Percentiles rank a stretch among this genome's conserved stretches.
Evolutionary conservation across 1,140 invertebrate genomes (phyloP).

Genomic region (Drosophila dunni): DNA sequence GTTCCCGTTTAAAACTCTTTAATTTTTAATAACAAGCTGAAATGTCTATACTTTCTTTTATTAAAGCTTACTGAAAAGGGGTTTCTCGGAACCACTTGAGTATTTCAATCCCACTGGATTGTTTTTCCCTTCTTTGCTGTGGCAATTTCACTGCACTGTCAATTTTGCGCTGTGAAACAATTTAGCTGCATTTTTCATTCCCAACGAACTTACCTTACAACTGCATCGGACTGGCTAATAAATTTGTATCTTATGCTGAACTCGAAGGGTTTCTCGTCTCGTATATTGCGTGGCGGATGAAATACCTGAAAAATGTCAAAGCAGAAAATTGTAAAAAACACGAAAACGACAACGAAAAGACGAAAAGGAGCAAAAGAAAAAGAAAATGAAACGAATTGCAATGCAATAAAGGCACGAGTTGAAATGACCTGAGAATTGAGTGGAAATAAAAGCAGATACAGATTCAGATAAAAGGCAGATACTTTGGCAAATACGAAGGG

Average conservation of each 20-base stretch:
- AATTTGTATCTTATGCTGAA: slow-evolving; percentile 92
- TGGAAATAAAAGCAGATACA: slow-evolving; percentile 16
- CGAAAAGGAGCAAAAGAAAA: slow-evolving; percentile 2
- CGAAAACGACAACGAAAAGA: slow-evolving; percentile 16
- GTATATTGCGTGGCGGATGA: slow-evolving; percentile 86
- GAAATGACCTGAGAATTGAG: slow-evolving; percentile 44
- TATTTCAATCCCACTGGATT: too few species aligned
- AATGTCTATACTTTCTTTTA: too few species aligned
- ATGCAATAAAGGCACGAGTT: slow-evolving; percentile 34
- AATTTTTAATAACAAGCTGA: too few species aligned
- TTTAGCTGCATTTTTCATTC: slow-evolving; percentile 18
- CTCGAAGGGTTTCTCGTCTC: slow-evolving; percentile 88
- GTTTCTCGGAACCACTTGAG: too few species aligned
- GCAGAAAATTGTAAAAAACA: slow-evolving; percentile 29
- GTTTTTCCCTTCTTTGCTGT: too few species aligned
- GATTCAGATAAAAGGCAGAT: background rate
- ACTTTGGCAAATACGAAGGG: slow-evolving; percentile 23
- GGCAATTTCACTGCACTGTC: background rate
- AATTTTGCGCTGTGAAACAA: background rate
- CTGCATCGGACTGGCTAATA: slow-evolving; percentile 89
- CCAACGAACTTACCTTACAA: slow-evolving; percentile 87
- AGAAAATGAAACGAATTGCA: slow-evolving; percentile 29
- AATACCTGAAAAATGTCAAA: slow-evolving; percentile 86
- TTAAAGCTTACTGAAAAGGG: too few species aligned
- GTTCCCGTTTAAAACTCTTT: too few species aligned